phyloP scores from a whole-genome alignment of 2,797 vertebrate species.

The Crenuchus spilurus region DNA sequence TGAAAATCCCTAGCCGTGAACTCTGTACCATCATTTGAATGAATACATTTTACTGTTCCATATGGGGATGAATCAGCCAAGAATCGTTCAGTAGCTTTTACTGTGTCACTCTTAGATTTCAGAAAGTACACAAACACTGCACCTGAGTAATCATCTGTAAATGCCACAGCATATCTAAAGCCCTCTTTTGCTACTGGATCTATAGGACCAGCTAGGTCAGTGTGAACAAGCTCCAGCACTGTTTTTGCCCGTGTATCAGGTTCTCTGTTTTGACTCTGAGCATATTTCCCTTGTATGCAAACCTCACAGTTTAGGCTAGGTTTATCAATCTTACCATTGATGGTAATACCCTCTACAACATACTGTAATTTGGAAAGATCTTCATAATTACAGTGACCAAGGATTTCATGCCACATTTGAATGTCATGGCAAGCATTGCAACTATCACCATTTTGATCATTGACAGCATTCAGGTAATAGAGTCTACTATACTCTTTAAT shows the following conservation, averaged over 20 bases:
- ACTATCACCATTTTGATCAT: neutral
- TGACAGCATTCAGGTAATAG: neutral
- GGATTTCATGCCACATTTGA: slow-evolving; percentile 6
- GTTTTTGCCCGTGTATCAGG: slow-evolving; percentile 9
- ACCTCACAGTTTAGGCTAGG: neutral
- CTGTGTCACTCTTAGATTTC: slow-evolving; percentile 39
- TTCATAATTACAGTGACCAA: slow-evolving; percentile 1
- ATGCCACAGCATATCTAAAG: slow-evolving; percentile 12
- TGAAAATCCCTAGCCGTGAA: slow-evolving; percentile 3
- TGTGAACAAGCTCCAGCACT: slow-evolving; percentile 29
- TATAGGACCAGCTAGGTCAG: slow-evolving; percentile 38
- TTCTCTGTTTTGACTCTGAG: slow-evolving; percentile 16
- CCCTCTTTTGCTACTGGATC: slow-evolving; percentile 36
- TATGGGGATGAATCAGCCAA: slow-evolving; percentile 22
- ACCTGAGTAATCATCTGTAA: slow-evolving; percentile 36
- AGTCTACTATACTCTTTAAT: slow-evolving; percentile 30
- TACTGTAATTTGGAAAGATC: neutral
- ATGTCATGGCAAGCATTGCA: slow-evolving; percentile 1
- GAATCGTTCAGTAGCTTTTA: slow-evolving; percentile 16
- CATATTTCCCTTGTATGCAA: neutral
- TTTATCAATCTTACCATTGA: neutral
- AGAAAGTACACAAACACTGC: slow-evolving; percentile 37
- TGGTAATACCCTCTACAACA: neutral
- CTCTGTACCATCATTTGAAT: slow-evolving; percentile 16
- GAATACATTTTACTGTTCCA: neutral